These are phyloP conservation scores for Podiceps cristatus DNA, from an alignment of 2,113 vertebrate genomes.

Conservation along the genomic window DNA sequence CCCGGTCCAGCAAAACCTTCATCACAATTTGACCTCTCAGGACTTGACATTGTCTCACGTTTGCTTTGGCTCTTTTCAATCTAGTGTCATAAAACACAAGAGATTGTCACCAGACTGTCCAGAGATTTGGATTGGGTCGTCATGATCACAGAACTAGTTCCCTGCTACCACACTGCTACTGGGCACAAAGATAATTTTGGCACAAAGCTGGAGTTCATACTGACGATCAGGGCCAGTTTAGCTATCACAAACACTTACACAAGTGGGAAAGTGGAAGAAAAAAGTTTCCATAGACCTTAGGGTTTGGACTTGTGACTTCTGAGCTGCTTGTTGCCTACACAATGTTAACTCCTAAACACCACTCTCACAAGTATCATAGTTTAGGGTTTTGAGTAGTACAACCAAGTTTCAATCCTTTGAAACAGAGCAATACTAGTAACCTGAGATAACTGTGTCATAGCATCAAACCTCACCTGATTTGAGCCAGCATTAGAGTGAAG, in stretches of 20 bases:
- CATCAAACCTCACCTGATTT: neutral
- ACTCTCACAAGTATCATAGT: neutral
- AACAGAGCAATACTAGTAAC: neutral
- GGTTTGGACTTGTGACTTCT: neutral
- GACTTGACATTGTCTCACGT: neutral
- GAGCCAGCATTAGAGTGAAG: neutral
- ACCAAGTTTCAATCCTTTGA: neutral
- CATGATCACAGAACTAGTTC: neutral
- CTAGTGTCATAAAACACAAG: accelerated
- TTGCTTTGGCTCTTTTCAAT: neutral
- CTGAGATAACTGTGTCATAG: neutral
- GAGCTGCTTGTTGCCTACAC: neutral
- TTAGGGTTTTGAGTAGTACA: neutral
- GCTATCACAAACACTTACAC: neutral
- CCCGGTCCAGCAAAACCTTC: neutral
- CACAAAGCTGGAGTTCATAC: neutral
- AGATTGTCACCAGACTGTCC: neutral
- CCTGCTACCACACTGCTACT: neutral
- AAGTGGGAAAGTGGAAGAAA: neutral
- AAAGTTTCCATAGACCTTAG: neutral
- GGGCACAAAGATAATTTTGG: neutral
- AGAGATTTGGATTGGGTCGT: too few species aligned
- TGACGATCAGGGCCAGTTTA: neutral
- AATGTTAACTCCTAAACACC: neutral
- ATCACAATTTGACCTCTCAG: neutral